Evolutionary conservation across 2,113 vertebrate species (phyloP), one percentile per base, ranked within the genome.

Genomic region (Colinus virginianus): DNA sequence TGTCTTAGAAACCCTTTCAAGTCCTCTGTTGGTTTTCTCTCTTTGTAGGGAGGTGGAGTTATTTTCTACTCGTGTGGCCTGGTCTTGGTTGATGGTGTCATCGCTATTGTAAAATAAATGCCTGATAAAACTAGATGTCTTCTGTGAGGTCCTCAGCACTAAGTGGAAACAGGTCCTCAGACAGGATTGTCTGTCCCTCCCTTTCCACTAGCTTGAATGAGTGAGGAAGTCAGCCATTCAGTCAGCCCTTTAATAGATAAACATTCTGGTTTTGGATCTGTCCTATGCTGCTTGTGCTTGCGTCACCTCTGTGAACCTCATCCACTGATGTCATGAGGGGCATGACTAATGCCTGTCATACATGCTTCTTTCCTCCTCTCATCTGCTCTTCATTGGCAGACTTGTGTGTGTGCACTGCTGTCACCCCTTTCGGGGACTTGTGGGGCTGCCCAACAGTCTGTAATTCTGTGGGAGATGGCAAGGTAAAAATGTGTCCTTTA

Each of bases 1-100:
- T 30, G 28, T 38, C 64, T 78, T 36, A 88, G 85, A 94, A 96
- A 80, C 3, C 4, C 13, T 93, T 91, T 87, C 48, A 88, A 61
- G 22, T 74, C 0, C 3, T 89, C 28, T 32, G n/a, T 61, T 90
- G 53, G 34, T 88, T 95, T 90, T 3, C 1, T 70, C 49, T 90
- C n/a, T 78, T 87, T 92, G 51, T 48, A 78, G 40, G 48, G 48
- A 81, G 55, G 45, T 90, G 68, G 49, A 7, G 2, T 83, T 86
- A 22, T 64, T 66, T 18, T 75, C 66, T 90, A 25, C 72, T 62
- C 66, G 56, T 89, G 66, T 90, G 79, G 78, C 66, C 76, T 81
- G 45, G 25, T 26, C 63, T 84, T 78, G 51, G 46, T 85, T 89
- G 74, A 36, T 74, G 46, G n/a, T 87, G 64, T 62, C 64, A 61